phyloP scores from a whole-genome alignment of 2,888 invertebrate species.

The Orthosia cruda region DNA sequence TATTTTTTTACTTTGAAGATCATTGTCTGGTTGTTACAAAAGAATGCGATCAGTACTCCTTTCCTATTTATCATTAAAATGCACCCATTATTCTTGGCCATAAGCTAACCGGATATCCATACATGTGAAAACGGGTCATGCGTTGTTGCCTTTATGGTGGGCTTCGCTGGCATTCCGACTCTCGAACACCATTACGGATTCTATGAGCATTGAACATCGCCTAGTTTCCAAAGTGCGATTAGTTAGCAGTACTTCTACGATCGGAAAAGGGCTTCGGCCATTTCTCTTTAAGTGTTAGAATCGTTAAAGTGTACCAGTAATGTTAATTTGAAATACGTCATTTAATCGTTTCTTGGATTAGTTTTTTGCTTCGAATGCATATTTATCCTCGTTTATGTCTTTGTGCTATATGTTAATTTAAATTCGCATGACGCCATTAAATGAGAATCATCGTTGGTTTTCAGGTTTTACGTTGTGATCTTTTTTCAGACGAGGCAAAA shows the following conservation, averaged over 20 bases:
- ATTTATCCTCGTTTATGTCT: slow-evolving; percentile 42
- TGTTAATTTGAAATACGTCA: slow-evolving; percentile 43
- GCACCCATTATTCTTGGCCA: slow-evolving; percentile 81
- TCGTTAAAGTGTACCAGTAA: slow-evolving; percentile 33
- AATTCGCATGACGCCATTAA: slow-evolving; percentile 30
- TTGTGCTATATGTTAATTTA: slow-evolving; percentile 56
- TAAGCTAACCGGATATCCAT: slow-evolving; percentile 87
- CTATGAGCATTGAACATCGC: slow-evolving; percentile 76
- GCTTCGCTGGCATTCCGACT: slow-evolving; percentile 70
- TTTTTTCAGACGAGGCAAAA: slow-evolving; percentile 28
- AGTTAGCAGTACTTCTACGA: slow-evolving; percentile 62
- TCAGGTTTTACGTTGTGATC: slow-evolving; percentile 16
- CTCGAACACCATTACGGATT: slow-evolving; percentile 77
- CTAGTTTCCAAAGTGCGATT: slow-evolving; percentile 72
- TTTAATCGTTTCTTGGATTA: slow-evolving; percentile 34
- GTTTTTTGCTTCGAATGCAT: slow-evolving; percentile 35
- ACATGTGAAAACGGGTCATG: slow-evolving; percentile 86
- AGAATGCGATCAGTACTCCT: slow-evolving; percentile 64
- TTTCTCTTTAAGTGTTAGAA: slow-evolving; percentile 49
- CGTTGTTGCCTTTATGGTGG: slow-evolving; percentile 76
- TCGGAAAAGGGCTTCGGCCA: slow-evolving; percentile 54
- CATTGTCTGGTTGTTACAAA: slow-evolving; percentile 59
- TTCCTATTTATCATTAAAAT: slow-evolving; percentile 74
- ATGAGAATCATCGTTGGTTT: slow-evolving; percentile 30
- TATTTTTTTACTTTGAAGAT: slow-evolving; percentile 49